A percentile compares a stretch with the other conserved stretches of the same genome.
These are phyloP conservation scores for Enteromius radiatus DNA, from an alignment of 2,797 vertebrate species.

Conservation along the genomic window DNA sequence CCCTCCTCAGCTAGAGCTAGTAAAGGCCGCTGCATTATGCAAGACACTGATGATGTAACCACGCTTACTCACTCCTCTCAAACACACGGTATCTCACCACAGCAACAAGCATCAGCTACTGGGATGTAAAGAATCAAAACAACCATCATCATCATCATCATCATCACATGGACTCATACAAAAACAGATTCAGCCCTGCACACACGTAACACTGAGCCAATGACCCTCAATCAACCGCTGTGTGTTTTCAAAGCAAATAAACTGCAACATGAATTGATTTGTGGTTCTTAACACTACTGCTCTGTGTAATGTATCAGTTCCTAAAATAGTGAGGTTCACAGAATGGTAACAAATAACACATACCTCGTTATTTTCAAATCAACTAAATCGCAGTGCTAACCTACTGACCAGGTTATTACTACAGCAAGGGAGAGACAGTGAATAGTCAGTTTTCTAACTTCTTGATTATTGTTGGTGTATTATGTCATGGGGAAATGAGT, in stretches of 20 bases:
- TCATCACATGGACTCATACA: constrained; percentile 13
- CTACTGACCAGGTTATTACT: constrained; percentile 38
- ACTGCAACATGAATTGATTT: neutral
- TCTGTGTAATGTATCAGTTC: neutral
- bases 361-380: neutral
- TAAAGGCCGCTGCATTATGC: constrained; percentile 77
- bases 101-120: constrained; percentile 49
- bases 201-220: constrained; percentile 24
- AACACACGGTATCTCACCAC: constrained; percentile 43
- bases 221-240: neutral
- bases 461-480: constrained; percentile 18
- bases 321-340: neutral
- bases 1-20: constrained; percentile 78
- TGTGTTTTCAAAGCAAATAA: constrained; percentile 21
- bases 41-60: constrained; percentile 70
- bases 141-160: constrained; percentile 34
- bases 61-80: constrained; percentile 43
- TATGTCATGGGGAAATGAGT: constrained; percentile 44
- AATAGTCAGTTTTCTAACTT: constrained; percentile 35
- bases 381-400: constrained; percentile 7
- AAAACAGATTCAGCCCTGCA: constrained; percentile 31
- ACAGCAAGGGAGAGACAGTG: constrained; percentile 3
- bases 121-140: constrained; percentile 47
- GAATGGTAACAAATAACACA: neutral
- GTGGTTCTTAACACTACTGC: neutral